phyloP scores from a whole-genome alignment of 2,797 vertebrate genomes.

The Taenioides sp. region DNA sequence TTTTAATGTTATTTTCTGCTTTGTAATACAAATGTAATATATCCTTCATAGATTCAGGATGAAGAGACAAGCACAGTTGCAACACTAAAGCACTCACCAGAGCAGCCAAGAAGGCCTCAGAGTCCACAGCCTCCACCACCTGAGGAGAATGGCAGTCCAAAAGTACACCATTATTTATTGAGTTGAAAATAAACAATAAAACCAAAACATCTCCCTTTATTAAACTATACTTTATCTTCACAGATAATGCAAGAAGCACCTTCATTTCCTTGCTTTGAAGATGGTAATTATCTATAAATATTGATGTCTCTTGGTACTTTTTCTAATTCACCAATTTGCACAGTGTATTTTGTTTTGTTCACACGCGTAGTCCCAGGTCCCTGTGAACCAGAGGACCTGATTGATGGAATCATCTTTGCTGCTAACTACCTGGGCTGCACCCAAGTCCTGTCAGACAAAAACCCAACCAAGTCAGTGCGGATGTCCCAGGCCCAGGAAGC shows the following conservation, averaged over 20 bases:
- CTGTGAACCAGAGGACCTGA: constrained; percentile 91
- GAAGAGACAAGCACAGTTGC: constrained; percentile 52
- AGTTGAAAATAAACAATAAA: background rate
- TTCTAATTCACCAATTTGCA: background rate
- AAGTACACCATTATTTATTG: background rate
- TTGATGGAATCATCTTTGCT: constrained; percentile 94
- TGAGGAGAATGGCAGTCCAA: constrained; percentile 52
- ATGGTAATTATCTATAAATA: constrained; percentile 82
- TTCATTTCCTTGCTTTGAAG: constrained; percentile 96
- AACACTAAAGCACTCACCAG: constrained; percentile 47
- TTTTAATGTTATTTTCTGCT: background rate
- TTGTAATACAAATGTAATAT: background rate
- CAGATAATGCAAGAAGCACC: constrained; percentile 89
- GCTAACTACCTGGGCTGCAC: constrained; percentile 98
- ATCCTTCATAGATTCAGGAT: constrained; percentile 31
- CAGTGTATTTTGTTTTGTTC: constrained; percentile 22
- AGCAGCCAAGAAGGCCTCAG: constrained; percentile 47
- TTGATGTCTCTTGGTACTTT: constrained; percentile 3
- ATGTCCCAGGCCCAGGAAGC: constrained; percentile 98
- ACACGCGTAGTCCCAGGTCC: constrained; percentile 88
- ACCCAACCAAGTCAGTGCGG: constrained; percentile 92
- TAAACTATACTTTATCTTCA: constrained; percentile 24
- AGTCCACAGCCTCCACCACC: constrained; percentile 45
- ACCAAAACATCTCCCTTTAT: constrained; percentile 1
- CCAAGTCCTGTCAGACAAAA: constrained; percentile 92